phyloP scores from a whole-genome alignment of 2,113 vertebrate genomes.

The Xyrauchen texanus region DNA sequence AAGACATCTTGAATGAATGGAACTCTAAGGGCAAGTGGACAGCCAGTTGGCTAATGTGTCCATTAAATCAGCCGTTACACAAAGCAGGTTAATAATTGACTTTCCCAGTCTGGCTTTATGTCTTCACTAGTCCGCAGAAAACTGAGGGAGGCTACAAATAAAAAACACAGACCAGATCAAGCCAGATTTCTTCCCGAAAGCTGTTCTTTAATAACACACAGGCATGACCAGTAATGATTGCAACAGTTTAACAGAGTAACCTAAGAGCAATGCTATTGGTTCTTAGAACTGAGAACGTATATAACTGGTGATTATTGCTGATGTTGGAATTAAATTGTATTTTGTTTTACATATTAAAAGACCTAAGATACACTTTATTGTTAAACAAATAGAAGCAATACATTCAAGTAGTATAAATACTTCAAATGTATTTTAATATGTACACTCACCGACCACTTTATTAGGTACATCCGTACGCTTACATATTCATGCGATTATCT shows the following conservation, averaged over 20 bases:
- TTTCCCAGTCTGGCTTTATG: constrained; percentile 15
- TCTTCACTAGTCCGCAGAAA: constrained; percentile 8
- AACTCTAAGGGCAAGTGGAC: neutral
- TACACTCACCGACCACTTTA: too few relatives aligned
- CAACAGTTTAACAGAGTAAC: constrained; percentile 12
- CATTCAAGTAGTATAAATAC: too few relatives aligned
- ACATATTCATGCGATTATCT: too few relatives aligned
- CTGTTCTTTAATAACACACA: neutral
- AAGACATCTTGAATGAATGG: neutral
- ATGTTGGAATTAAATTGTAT: neutral
- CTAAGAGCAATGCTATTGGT: neutral
- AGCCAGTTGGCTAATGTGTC: neutral
- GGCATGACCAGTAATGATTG: neutral
- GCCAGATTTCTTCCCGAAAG: constrained; percentile 23
- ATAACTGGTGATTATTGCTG: neutral
- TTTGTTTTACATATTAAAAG: too few relatives aligned
- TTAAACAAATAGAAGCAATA: too few relatives aligned
- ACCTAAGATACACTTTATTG: too few relatives aligned
- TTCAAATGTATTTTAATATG: too few relatives aligned
- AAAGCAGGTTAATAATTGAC: constrained; percentile 45
- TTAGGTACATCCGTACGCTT: too few relatives aligned
- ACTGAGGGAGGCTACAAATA: neutral
- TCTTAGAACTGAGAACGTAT: neutral
- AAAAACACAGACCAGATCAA: constrained; percentile 22
- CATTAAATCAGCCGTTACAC: constrained; percentile 11